Evolutionary conservation across 2,113 vertebrate genomes (phyloP).

Genomic region (Bostrychus sinensis): DNA sequence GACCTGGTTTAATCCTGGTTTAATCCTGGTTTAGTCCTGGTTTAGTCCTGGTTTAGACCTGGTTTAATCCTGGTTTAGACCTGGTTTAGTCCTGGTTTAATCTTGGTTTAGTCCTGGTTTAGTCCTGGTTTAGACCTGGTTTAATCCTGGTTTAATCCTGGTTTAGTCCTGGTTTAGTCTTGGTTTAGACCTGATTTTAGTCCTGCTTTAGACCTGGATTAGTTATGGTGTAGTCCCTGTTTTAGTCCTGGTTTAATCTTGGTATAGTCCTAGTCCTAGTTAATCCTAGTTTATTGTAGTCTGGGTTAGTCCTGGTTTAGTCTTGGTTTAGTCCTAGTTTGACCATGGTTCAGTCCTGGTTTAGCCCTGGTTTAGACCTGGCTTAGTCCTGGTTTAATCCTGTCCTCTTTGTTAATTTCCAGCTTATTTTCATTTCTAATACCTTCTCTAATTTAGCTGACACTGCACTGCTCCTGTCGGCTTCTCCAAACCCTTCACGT

Average conservation of each 20-base stretch:
- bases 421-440: too few relatives aligned
- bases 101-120: constrained; percentile 1
- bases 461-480: neutral
- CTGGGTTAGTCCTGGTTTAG: neutral
- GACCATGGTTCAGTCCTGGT: too few relatives aligned
- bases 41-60: neutral
- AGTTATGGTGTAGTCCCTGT: neutral
- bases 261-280: neutral
- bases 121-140: neutral
- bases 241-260: neutral
- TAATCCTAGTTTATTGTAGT: neutral
- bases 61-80: neutral
- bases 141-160: neutral
- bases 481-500: neutral
- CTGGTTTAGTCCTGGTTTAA: neutral
- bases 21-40: neutral
- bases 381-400: too few relatives aligned
- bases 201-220: neutral
- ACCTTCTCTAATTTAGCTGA: too few relatives aligned
- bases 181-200: neutral
- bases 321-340: too few relatives aligned
- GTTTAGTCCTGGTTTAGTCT: neutral
- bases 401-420: too few relatives aligned
- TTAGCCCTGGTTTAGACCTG: too few relatives aligned
- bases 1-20: neutral